Evolutionary conservation across 2,113 vertebrate species (phyloP).

Genomic region (Anthoscopus minutus): DNA sequence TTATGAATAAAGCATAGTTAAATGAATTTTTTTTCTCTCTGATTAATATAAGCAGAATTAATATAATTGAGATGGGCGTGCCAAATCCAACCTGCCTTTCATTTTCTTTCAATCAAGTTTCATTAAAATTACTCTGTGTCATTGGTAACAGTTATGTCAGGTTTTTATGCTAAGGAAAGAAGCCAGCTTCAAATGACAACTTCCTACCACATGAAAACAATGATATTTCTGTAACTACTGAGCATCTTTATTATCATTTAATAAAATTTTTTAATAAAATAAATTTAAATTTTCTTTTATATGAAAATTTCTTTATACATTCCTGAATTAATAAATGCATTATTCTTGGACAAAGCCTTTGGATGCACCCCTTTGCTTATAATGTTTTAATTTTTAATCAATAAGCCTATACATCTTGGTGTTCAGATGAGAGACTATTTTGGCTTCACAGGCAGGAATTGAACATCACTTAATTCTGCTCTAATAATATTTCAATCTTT

Average conservation of each 20-base stretch:
- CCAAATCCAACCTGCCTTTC: neutral
- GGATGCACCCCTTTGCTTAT: neutral
- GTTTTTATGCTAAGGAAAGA: neutral
- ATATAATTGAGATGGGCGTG: neutral
- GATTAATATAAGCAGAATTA: conserved; percentile 14
- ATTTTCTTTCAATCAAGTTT: neutral
- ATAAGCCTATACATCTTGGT: neutral
- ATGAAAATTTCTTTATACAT: neutral
- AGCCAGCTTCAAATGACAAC: neutral
- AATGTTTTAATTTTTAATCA: neutral
- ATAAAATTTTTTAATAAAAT: too few species aligned
- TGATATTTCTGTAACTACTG: neutral
- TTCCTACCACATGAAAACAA: neutral
- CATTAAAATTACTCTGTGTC: neutral
- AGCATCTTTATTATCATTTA: neutral
- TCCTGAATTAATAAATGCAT: neutral
- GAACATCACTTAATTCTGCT: neutral
- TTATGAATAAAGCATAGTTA: neutral
- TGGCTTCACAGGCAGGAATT: neutral
- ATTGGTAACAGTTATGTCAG: neutral
- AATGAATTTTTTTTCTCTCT: conserved; percentile 19
- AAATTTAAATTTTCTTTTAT: neutral
- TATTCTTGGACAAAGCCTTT: neutral
- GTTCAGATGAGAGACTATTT: neutral
- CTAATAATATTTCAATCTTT: neutral